A percentile compares a stretch with the other conserved stretches of the same genome.
Conservation (phyloP, 2,113 vertebrate species). For the Athene cunicularia region DNA sequence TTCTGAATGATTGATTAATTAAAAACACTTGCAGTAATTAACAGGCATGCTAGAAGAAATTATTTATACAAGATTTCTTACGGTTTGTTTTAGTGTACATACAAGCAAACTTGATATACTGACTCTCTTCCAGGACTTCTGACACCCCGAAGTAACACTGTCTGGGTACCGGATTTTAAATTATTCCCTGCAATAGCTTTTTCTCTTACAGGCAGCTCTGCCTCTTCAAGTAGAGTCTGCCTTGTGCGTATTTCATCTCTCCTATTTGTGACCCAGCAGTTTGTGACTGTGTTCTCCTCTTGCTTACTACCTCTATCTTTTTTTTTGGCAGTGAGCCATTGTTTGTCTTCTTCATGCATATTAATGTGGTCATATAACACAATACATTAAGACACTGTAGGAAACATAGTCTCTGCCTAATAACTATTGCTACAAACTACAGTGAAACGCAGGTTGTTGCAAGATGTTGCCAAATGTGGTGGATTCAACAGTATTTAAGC, state of each 20-base stretch:
- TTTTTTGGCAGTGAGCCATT: neutral
- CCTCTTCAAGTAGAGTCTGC: neutral
- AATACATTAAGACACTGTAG: neutral
- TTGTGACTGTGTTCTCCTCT: neutral
- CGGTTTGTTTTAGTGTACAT: neutral
- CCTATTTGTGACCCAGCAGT: neutral
- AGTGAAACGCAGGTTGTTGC: neutral
- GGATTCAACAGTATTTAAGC: neutral
- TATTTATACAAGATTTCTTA: neutral
- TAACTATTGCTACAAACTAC: neutral
- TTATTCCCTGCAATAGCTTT: neutral
- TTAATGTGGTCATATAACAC: neutral
- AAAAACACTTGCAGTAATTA: slow-evolving; percentile 44
- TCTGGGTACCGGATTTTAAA: neutral
- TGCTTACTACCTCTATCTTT: neutral
- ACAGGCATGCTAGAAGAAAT: neutral
- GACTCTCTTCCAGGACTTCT: neutral
- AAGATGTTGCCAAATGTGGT: neutral
- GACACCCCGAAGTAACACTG: neutral
- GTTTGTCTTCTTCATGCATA: neutral
- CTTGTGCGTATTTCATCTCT: neutral
- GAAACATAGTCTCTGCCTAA: neutral
- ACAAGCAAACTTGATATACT: neutral
- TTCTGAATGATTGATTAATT: slow-evolving; percentile 22
- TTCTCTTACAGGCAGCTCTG: neutral